phyloP scores from a whole-genome alignment of 2,888 invertebrate genomes.

The Drosophila heteroneura region DNA sequence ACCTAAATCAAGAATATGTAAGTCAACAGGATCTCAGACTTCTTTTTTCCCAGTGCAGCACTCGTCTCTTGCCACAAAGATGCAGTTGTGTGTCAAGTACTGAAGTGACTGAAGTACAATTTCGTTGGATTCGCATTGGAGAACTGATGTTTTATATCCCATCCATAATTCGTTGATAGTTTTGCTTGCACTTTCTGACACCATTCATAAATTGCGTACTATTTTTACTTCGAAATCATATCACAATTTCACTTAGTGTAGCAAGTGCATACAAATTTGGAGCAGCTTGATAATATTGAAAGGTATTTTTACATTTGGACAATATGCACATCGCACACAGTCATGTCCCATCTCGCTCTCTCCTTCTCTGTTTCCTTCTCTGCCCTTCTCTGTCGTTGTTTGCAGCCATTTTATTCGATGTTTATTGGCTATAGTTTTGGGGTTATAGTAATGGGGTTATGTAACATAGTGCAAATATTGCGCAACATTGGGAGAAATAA shows the following conservation, averaged over 20 bases:
- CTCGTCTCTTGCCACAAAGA: background rate
- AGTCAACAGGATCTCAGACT: background rate
- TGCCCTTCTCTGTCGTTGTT: conserved; percentile 3
- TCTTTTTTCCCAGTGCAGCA: background rate
- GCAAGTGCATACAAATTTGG: conserved; percentile 10
- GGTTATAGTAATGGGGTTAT: conserved; percentile 70
- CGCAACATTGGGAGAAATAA: conserved; percentile 74
- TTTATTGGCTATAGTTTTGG: conserved; percentile 62
- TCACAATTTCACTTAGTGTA: conserved; percentile 17
- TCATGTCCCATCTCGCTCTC: background rate
- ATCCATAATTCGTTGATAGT: background rate
- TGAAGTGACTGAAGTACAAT: background rate
- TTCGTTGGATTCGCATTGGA: background rate
- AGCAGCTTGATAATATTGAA: conserved; percentile 4
- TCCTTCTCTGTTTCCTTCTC: background rate
- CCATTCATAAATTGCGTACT: background rate
- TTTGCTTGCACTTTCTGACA: conserved; percentile 10
- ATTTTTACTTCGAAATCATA: conserved; percentile 3
- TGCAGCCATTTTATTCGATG: conserved; percentile 53
- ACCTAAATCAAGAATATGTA: background rate
- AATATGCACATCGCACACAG: background rate
- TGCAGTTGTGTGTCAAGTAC: background rate
- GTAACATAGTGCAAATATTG: conserved; percentile 79
- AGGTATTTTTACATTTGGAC: background rate
- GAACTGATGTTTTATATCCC: background rate